Base-by-base conservation (phyloP, 2,113 vertebrate genomes). In the Pagrus major region DNA sequence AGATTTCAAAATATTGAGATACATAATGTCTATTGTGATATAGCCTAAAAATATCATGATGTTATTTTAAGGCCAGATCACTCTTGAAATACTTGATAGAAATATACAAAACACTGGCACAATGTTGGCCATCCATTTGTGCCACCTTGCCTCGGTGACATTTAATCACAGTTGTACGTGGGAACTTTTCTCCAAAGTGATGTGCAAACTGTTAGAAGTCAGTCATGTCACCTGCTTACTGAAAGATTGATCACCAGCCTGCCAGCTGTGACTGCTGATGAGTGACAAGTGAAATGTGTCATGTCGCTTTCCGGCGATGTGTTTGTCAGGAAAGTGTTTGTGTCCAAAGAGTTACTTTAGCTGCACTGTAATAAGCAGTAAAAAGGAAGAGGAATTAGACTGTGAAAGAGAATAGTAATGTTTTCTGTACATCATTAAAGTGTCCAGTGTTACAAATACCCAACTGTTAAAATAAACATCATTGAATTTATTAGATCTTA, bases 261-360 rank as follows among this genome's bases (percentile, higher is more conserved):
- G 93, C 84, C 91, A 85, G 81, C 86, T 83, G 84, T 64, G 67
- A 67, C 86, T 81, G 89, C 86, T 80, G 89, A 71, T 93, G 93
- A 94, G 84, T 94, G 94, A 93, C 93, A 93, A 88, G 85, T 85
- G 83, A 93, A 85, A 94, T 89, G 90, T 89, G 91, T 90, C 88
- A 82, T 89, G 86, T 88, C 79, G 66, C 83, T 91, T 87, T 77
- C 46, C 83, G 56, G 85, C 71, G 70, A 86, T 89, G 88, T 92
- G 92, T 90, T 92, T 92, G 88, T 88, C 89, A 83, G 80, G 80
- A 72, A 54, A 67, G 71, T 75, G 86, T 89, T 83, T 83, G 78
- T 82, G 88, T 78, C 79, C 81, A 84, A 90, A 92, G 87, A 70
- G 84, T 86, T 84, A 89, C 80, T 77, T 89, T 85, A 65, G 74